Base-by-base conservation (phyloP, 1,140 invertebrate species). In the Diabrotica virgifera region DNA sequence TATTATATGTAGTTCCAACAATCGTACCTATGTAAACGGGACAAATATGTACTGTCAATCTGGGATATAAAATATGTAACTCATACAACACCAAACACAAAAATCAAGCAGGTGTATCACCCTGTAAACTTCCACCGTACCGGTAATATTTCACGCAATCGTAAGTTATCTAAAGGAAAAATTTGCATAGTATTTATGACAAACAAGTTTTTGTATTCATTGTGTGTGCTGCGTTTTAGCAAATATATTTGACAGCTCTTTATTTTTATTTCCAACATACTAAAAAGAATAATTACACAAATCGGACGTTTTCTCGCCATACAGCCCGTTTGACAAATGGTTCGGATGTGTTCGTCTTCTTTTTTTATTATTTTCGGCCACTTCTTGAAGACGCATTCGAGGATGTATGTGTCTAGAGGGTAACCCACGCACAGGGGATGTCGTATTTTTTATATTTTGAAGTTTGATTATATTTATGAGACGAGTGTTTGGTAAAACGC, bases 151-250 rank as follows among this genome's bases (percentile, higher is more conserved):
- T 46, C 40, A 46, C 40, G 40, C n/a, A 46, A 46, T 46, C 40
- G 40, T 46, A 46, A 46, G 40, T 46, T 46, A 46, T 46, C 40
- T n/a, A n/a, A 46, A 46, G 40, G n/a, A 62, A 54, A 62, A 62
- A 62, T 62, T 54, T 37, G 52, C 60, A 62, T 62, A 54, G 9
- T 38, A 53, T 54, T 62, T 62, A 62, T 62, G 60, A 62, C 52
- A 62, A 62, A 54, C 60, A 54, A 62, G 60, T 62, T 62, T 62
- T 62, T 62, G 52, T 62, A 37, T 52, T 36, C 60, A 37, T 62
- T 62, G 60, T 62, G 60, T 37, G 51, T 11, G 12, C 37, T n/a
- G 37, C 60, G 52, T 54, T 62, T 62, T 62, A 54, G 52, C 36
- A 55, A 62, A 62, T 62, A 62, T 62, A 62, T 62, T 62, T 62